Evolutionary conservation across 2,797 vertebrate species (phyloP).

Genomic region (Otolemur crassicaudatus): DNA sequence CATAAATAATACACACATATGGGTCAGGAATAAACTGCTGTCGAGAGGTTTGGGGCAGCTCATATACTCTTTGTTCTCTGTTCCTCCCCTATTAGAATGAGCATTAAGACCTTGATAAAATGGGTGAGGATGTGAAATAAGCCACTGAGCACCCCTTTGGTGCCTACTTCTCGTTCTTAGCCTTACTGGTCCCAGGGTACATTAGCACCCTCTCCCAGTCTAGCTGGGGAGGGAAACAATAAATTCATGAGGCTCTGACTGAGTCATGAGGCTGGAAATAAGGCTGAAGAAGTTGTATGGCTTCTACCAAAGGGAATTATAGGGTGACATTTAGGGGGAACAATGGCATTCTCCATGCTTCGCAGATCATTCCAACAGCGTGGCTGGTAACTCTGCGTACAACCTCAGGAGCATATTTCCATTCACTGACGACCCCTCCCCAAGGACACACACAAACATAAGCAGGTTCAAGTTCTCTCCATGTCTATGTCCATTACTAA

Average conservation of each 20-base stretch:
- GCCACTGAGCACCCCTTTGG: not conserved
- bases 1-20: not conserved
- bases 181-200: not conserved
- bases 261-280: not conserved
- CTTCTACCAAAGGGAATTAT: not conserved
- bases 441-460: not conserved
- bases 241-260: not conserved
- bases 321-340: not conserved
- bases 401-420: not conserved
- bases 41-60: not conserved
- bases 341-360: not conserved
- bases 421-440: not conserved
- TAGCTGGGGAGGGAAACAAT: not conserved
- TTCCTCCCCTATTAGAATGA: not conserved
- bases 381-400: not conserved
- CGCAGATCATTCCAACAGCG: not conserved
- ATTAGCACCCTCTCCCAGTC: not conserved
- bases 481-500: not conserved
- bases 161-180: not conserved
- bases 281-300: not conserved
- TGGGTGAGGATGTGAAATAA: not conserved
- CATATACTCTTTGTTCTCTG: not conserved
- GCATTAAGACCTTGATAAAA: not conserved
- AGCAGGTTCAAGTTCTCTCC: not conserved
- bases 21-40: not conserved